Evolutionary conservation across 2,888 invertebrate species (phyloP).

Genomic region (Stomorhina lunata): DNA sequence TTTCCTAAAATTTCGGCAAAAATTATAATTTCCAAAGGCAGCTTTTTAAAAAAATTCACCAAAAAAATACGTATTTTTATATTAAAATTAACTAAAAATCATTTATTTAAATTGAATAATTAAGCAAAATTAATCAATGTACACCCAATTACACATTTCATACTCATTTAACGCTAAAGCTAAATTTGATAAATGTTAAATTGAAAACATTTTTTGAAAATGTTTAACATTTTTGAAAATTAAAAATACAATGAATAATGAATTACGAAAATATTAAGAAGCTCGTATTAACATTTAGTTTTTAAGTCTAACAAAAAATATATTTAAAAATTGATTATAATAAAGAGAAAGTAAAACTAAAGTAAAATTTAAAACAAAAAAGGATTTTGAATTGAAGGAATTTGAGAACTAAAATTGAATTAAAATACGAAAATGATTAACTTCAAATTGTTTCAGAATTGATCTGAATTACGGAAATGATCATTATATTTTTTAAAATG

Average conservation of each 20-base stretch:
- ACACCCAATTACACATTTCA: background rate
- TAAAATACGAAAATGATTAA: too few relatives aligned
- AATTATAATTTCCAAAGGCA: conserved; percentile 12
- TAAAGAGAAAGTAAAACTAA: conserved; percentile 10
- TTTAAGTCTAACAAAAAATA: too few relatives aligned
- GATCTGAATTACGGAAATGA: too few relatives aligned
- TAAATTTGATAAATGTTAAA: background rate
- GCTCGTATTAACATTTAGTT: conserved; percentile 36
- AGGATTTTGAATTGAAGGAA: background rate
- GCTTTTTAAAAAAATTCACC: conserved; percentile 14
- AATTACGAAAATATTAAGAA: conserved; percentile 9
- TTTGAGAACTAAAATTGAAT: background rate
- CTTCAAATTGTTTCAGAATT: too few relatives aligned
- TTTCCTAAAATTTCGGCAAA: background rate
- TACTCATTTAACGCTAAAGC: conserved; percentile 5
- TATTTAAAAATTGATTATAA: conserved; percentile 27
- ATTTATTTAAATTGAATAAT: too few relatives aligned
- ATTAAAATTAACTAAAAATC: background rate
- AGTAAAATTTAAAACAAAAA: conserved; percentile 1
- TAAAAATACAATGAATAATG: conserved; percentile 2
- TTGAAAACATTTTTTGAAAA: background rate
- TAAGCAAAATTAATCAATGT: too few relatives aligned
- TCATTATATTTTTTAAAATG: too few relatives aligned
- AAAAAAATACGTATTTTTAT: background rate
- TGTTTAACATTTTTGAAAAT: conserved; percentile 1